Evolutionary conservation across 2,888 invertebrate genomes (phyloP).

Genomic region (Dynastes tityus): DNA sequence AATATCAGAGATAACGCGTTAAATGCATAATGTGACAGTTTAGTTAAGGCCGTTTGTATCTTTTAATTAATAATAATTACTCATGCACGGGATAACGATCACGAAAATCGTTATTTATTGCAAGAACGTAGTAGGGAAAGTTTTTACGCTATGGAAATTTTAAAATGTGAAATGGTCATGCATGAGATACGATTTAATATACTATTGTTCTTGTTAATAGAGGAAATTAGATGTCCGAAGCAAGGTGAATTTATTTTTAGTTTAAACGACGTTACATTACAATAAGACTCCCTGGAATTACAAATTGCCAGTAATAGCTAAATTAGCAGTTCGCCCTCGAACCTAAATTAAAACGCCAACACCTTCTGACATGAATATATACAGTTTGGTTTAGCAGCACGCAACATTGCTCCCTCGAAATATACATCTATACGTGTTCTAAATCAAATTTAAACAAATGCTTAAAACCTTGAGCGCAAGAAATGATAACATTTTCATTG

Average conservation of each 20-base stretch:
- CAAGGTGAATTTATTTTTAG: constrained; percentile 5
- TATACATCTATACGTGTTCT: too few species aligned
- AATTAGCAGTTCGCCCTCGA: too few species aligned
- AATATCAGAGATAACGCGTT: constrained; percentile 2
- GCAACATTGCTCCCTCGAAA: too few species aligned
- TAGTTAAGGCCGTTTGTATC: constrained; percentile 29
- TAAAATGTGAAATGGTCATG: neutral
- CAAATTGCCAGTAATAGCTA: too few species aligned
- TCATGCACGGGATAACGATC: constrained; percentile 27
- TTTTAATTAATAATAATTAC: constrained; percentile 43
- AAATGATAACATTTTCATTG: too few species aligned
- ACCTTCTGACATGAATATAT: too few species aligned
- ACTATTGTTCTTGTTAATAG: neutral
- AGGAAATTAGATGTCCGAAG: constrained; percentile 1
- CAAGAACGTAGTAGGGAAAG: neutral
- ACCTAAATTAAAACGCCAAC: too few species aligned
- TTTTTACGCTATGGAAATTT: neutral
- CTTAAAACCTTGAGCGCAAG: too few species aligned
- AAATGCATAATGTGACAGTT: constrained; percentile 30
- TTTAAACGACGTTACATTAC: too few species aligned
- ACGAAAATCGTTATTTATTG: constrained; percentile 9
- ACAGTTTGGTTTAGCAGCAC: too few species aligned
- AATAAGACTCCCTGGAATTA: too few species aligned
- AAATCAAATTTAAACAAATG: too few species aligned
- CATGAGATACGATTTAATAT: neutral